Conservation (phyloP, 1,140 invertebrate species). For the Nilaparvata lugens region DNA sequence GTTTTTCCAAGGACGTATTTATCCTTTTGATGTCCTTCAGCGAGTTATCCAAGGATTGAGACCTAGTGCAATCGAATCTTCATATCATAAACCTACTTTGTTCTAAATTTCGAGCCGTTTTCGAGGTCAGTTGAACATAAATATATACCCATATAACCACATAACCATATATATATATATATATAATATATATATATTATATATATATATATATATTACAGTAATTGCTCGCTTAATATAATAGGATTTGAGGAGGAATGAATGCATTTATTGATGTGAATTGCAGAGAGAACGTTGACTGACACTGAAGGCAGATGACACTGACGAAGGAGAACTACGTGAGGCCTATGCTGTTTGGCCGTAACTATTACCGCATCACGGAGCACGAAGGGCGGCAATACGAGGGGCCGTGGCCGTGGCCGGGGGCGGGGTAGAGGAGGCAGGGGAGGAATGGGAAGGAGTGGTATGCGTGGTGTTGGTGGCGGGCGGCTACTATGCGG, state of each 20-base stretch:
- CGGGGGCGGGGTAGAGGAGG: not conserved
- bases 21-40: too few relatives aligned
- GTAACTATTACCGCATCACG: not conserved
- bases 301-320: constrained; percentile 53
- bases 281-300: constrained; percentile 43
- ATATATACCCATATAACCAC: too few relatives aligned
- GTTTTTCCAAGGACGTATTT: too few relatives aligned
- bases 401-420: not conserved
- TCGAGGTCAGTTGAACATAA: too few relatives aligned
- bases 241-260: too few relatives aligned
- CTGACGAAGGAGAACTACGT: constrained; percentile 38
- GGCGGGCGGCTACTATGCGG: not conserved
- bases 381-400: not conserved
- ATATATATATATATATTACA: too few relatives aligned
- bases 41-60: too few relatives aligned
- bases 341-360: constrained; percentile 15
- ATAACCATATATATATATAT: constrained; percentile 1
- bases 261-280: constrained; percentile 16
- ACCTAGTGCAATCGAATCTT: too few relatives aligned
- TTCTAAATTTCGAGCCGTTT: too few relatives aligned
- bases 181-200: too few relatives aligned
- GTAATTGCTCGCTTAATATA: constrained; percentile 9
- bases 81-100: too few relatives aligned
- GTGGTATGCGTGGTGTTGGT: not conserved
- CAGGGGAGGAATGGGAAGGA: not conserved